These are phyloP conservation scores for Asbolus verrucosus DNA, from an alignment of 1,140 invertebrate genomes.

Conservation along the genomic window DNA sequence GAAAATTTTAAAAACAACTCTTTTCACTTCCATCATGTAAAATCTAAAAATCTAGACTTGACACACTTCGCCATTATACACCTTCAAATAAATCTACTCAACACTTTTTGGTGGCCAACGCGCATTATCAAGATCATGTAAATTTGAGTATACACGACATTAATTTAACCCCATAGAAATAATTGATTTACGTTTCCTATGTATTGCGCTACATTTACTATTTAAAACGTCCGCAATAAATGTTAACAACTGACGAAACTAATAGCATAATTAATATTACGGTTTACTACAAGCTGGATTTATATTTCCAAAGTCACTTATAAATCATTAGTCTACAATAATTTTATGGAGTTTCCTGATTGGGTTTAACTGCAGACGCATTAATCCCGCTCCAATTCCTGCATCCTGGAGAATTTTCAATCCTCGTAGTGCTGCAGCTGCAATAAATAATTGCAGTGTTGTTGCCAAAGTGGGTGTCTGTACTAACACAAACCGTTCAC, in stretches of 20 bases:
- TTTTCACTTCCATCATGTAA: too few relatives aligned
- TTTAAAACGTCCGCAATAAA: conserved; percentile 27
- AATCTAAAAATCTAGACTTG: not conserved
- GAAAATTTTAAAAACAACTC: not conserved
- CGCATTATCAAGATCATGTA: not conserved
- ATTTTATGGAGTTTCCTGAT: conserved; percentile 12
- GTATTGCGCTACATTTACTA: conserved; percentile 15
- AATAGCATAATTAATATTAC: conserved; percentile 29
- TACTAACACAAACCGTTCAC: too few relatives aligned
- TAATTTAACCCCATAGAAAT: not conserved
- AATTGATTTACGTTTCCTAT: not conserved
- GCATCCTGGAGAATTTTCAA: too few relatives aligned
- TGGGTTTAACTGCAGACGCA: too few relatives aligned
- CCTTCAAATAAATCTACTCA: not conserved
- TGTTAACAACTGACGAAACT: conserved; percentile 43
- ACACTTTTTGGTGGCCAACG: not conserved
- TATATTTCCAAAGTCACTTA: conserved; percentile 28
- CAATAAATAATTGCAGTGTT: too few relatives aligned
- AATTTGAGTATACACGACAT: not conserved
- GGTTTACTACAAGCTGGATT: conserved; percentile 16
- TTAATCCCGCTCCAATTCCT: too few relatives aligned
- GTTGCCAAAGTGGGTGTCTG: too few relatives aligned
- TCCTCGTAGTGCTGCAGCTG: too few relatives aligned
- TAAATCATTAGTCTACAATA: conserved; percentile 29
- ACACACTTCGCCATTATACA: not conserved